Conservation (phyloP, 2,888 invertebrate genomes). For the Pherbina coryleti region DNA sequence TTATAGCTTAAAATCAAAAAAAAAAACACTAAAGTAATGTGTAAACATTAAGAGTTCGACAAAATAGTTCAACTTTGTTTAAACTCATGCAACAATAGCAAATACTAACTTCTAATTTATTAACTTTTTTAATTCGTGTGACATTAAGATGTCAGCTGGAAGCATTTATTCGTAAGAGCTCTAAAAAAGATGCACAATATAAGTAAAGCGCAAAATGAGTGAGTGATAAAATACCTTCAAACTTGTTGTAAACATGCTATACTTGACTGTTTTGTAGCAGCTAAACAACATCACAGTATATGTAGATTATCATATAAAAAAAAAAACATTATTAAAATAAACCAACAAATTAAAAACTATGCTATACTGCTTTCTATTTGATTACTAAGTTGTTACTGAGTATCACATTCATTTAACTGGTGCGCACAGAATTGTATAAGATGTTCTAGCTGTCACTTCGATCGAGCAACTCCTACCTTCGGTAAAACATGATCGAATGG, state of each 20-base stretch:
- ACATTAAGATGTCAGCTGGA: conserved; percentile 1
- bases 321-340: not conserved
- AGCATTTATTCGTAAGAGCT: conserved; percentile 7
- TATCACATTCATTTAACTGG: too few species aligned
- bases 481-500: too few species aligned
- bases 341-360: not conserved
- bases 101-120: conserved; percentile 4
- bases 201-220: conserved; percentile 26
- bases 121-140: conserved; percentile 11
- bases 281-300: conserved; percentile 3
- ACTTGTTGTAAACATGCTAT: conserved; percentile 26
- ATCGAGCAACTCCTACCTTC: too few species aligned
- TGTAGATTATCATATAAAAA: not conserved
- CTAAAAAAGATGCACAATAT: conserved; percentile 18
- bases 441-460: too few species aligned
- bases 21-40: not conserved
- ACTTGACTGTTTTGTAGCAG: conserved; percentile 4
- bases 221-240: conserved; percentile 31
- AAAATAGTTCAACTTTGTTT: conserved; percentile 14
- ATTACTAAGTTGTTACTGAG: too few species aligned
- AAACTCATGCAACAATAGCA: not conserved
- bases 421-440: too few species aligned
- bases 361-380: too few species aligned
- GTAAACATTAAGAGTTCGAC: not conserved
- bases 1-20: not conserved